Evolutionary conservation across 2,797 vertebrate species (phyloP).

Genomic region (Manis javanica): DNA sequence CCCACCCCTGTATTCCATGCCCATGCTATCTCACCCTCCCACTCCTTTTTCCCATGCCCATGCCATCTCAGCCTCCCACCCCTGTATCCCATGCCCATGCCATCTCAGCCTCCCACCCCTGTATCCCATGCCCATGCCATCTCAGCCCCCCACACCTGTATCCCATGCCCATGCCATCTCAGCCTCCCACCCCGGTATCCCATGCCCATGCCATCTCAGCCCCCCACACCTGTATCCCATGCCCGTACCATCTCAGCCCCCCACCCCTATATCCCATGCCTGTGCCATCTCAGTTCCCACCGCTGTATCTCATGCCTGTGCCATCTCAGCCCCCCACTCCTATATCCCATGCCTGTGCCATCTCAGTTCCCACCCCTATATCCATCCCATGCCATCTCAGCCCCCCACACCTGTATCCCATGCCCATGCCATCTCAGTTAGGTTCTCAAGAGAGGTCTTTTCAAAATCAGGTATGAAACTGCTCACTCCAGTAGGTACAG

Average conservation of each 20-base stretch:
- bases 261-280: neutral
- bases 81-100: no score
- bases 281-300: no score
- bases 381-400: neutral
- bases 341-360: no score
- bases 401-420: neutral
- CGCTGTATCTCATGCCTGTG: no score
- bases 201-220: neutral
- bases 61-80: no score
- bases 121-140: neutral
- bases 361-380: no score
- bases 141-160: no score
- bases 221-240: no score
- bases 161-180: neutral
- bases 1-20: neutral
- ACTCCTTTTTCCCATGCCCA: neutral
- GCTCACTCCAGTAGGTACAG: neutral
- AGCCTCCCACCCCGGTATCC: neutral
- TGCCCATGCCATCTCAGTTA: neutral
- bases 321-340: no score
- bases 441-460: neutral
- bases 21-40: neutral
- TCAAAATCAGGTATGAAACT: neutral
- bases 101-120: neutral
- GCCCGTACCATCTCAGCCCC: neutral